phyloP scores from a whole-genome alignment of 1,140 invertebrate species.

The Drosophila hydei region DNA sequence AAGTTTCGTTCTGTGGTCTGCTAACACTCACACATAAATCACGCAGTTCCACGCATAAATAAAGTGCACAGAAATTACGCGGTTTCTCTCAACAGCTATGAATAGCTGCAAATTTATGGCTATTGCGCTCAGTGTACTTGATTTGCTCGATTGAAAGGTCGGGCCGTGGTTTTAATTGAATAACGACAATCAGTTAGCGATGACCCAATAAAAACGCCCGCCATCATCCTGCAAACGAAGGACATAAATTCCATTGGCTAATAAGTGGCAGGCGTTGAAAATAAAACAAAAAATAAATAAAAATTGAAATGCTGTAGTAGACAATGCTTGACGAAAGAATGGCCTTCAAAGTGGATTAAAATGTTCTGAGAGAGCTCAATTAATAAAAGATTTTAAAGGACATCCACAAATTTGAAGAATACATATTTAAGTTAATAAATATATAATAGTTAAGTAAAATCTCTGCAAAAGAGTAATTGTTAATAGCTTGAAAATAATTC shows the following conservation, averaged over 20 bases:
- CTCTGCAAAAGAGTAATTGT: too few species aligned
- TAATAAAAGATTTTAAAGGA: too few species aligned
- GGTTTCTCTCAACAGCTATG: constrained; percentile 48
- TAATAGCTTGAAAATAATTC: too few species aligned
- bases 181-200: constrained; percentile 44
- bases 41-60: constrained; percentile 73
- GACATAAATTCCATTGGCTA: constrained; percentile 4
- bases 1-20: constrained; percentile 68
- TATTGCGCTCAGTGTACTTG: constrained; percentile 46
- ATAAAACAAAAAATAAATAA: background rate
- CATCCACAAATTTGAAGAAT: too few species aligned
- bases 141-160: constrained; percentile 66
- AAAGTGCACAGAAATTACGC: constrained; percentile 71
- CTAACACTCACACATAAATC: constrained; percentile 66
- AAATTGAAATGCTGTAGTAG: background rate
- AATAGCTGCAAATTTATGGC: constrained; percentile 63
- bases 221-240: constrained; percentile 9
- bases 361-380: background rate
- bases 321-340: background rate
- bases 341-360: background rate
- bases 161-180: constrained; percentile 56
- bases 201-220: constrained; percentile 26
- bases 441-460: too few species aligned
- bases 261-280: constrained; percentile 17
- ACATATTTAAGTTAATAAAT: too few species aligned